phyloP scores from a whole-genome alignment of 2,113 vertebrate genomes.

The Toxotes chatareus region DNA sequence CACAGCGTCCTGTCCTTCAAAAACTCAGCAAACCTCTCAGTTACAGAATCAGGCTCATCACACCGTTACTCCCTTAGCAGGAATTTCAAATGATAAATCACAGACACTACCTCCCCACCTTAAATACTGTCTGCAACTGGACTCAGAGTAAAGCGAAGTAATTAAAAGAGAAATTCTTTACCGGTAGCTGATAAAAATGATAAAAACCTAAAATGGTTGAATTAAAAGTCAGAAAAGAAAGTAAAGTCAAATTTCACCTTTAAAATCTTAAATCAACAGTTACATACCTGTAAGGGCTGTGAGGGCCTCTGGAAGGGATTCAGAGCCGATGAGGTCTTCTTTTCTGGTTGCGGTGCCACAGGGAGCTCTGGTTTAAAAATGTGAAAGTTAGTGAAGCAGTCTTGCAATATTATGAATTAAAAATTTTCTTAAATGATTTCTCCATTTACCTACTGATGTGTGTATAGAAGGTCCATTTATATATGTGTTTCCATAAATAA shows the following conservation, averaged over 20 bases:
- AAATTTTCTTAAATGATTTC: background rate
- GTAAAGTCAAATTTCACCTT: background rate
- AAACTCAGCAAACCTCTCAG: background rate
- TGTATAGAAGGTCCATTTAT: no score
- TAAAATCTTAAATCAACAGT: background rate
- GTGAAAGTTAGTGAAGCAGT: background rate
- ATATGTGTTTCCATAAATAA: no score
- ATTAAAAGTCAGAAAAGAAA: background rate
- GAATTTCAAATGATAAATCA: background rate
- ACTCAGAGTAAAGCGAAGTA: background rate
- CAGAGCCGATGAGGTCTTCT: constrained; percentile 36
- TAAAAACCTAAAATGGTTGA: background rate
- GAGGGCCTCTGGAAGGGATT: constrained; percentile 78
- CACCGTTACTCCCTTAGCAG: background rate
- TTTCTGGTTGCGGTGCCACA: constrained; percentile 53
- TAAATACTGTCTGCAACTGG: background rate
- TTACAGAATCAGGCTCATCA: background rate
- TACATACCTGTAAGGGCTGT: constrained; percentile 71
- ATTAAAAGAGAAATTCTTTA: background rate
- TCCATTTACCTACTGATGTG: no score
- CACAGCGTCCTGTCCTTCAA: background rate
- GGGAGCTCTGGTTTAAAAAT: constrained; percentile 55
- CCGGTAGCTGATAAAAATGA: background rate
- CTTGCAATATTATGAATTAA: background rate
- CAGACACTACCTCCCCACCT: background rate